Base-by-base conservation (phyloP, 2,888 invertebrate species). In the Pammene fasciana region DNA sequence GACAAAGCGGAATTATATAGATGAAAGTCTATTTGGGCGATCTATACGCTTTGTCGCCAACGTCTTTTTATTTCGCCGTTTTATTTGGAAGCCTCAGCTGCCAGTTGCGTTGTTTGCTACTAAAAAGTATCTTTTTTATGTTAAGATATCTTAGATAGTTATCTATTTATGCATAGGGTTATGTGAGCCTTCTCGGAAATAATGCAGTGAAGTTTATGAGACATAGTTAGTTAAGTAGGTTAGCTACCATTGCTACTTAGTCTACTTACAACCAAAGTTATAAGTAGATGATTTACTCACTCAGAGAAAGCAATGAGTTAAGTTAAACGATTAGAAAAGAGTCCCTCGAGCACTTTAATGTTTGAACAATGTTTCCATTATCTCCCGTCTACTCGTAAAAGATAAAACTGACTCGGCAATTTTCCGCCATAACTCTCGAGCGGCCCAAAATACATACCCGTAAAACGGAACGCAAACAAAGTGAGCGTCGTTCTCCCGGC, bases 391-490 rank as follows among this genome's bases (percentile, higher is more conserved):
- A 80, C 83, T 83, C 85, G 80, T 83, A 82, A 85, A 86, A 90
- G 89, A 90, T 90, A 91, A 89, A 88, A 82, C 86, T 82, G 88
- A 89, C 90, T 87, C 85, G 85, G 88, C 90, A 90, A 91, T 92
- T 92, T 91, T 85, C 88, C 88, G 88, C 90, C 88, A 90, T 90
- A 90, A 90, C 87, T 89, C 88, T 84, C 81, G 78, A 83, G 83
- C 83, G 81, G 86, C 85, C 78, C 86, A 86, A 86, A 89, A 85
- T 88, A 89, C 87, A 87, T 85, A 89, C 89, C 89, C 87, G 89
- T 90, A 89, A 91, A 90, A 90, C 89, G 90, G 89, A 89, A 90
- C 86, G 90, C 90, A 91, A 91, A 92, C 90, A 92, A 91, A 91
- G 89, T 88, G 90, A 90, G 81, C 89, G 90, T 89, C 90, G 90